Evolutionary conservation across 2,797 vertebrate species (phyloP).

Genomic region (Telmatherina bonti): DNA sequence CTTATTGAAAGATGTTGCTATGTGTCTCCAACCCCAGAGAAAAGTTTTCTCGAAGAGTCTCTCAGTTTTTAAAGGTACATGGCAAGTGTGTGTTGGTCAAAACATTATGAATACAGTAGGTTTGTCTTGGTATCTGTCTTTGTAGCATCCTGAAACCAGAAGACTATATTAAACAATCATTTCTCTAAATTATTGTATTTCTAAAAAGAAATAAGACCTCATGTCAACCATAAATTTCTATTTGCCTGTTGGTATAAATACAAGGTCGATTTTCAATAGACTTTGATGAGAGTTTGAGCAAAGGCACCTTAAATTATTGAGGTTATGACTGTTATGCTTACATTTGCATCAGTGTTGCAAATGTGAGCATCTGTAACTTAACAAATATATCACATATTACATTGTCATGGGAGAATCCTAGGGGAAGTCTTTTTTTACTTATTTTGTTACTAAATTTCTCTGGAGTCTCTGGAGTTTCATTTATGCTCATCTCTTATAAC

Average conservation of each 20-base stretch:
- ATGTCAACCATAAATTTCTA: not conserved
- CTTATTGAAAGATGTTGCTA: conserved; percentile 65
- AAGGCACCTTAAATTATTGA: not conserved
- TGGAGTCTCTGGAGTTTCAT: not conserved
- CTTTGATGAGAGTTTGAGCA: not conserved
- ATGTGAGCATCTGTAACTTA: not conserved
- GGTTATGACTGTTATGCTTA: not conserved
- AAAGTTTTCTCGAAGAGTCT: conserved; percentile 16
- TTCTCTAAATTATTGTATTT: not conserved
- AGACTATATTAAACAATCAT: not conserved
- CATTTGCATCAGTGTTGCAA: not conserved
- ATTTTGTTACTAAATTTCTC: not conserved
- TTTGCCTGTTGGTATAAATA: not conserved
- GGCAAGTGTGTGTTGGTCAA: conserved; percentile 1
- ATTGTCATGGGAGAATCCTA: not conserved
- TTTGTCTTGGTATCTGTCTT: accelerated
- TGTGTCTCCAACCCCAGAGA: conserved; percentile 50
- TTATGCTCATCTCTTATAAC: not conserved
- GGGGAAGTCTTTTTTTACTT: not conserved
- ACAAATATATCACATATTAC: not conserved
- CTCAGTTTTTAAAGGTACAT: not conserved
- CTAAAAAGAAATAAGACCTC: not conserved
- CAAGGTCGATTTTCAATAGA: not conserved
- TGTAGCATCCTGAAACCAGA: not conserved
- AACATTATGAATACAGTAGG: not conserved